Percentiles rank a stretch among this genome's conserved stretches.
phyloP scores from a whole-genome alignment of 2,797 vertebrate species.

The Margarornis squamiger region DNA sequence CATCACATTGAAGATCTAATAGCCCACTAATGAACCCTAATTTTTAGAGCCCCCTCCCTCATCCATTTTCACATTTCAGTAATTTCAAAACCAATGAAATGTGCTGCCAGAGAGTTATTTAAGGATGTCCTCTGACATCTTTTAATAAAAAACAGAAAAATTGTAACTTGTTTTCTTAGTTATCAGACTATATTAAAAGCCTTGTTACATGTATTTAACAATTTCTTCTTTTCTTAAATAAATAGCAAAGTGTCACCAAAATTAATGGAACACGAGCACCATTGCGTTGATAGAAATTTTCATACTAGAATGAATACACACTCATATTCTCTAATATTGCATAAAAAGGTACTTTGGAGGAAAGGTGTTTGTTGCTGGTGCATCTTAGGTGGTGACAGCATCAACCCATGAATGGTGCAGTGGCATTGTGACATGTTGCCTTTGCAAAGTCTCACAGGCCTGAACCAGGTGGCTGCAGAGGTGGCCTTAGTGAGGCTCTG shows the following conservation, averaged over 20 bases:
- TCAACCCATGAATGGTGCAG: background rate
- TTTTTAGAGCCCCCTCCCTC: background rate
- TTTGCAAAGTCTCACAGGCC: background rate
- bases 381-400: background rate
- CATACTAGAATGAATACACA: background rate
- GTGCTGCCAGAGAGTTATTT: background rate
- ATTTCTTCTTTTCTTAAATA: constrained; percentile 35
- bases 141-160: constrained; percentile 1
- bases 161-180: background rate
- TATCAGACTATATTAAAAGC: constrained; percentile 33
- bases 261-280: background rate
- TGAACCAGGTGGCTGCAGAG: background rate
- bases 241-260: constrained; percentile 44
- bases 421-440: rapidly evolving
- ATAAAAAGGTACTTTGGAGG: constrained; percentile 23
- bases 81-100: background rate
- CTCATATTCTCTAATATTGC: constrained; percentile 25
- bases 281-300: background rate
- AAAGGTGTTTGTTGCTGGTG: constrained; percentile 8
- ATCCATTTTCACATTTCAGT: background rate
- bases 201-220: constrained; percentile 17
- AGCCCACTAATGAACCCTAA: background rate
- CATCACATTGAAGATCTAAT: constrained; percentile 20
- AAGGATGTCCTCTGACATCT: background rate
- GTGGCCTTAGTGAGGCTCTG: background rate